Evolutionary conservation across 2,888 invertebrate species (phyloP), one percentile per base, ranked within the genome.

Genomic region (Clistopyga incitator): DNA sequence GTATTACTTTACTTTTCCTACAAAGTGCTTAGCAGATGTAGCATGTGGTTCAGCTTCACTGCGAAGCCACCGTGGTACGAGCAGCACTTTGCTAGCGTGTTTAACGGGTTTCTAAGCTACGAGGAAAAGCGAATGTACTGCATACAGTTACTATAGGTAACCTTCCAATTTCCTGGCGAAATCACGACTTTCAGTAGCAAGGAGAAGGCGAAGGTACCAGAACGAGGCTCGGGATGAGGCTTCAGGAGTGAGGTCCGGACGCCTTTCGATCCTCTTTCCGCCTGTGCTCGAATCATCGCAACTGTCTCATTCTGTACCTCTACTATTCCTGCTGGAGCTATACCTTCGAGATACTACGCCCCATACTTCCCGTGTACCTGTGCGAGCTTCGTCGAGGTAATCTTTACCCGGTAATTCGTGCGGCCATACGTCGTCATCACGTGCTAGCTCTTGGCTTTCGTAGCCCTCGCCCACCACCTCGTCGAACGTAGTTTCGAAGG

Each of bases 81-180:
- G 15, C 3, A 67, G 71, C 64, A 70, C 52, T 54, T 71, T 64
- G 64, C 47, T 47, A 50, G 54, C 50, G 79, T 61, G 71, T 54
- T 74, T 38, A 59, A 65, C 59, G 20, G 47, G 65, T 77, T 61
- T 20, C 67, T 54, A 68, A 61, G 47, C 59, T 59, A 29, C 34
- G 61, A 65, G 42, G 45, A n/a, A 70, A 38, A 64, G 34, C 29
- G 52, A 34, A 42, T 52, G 6, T 34, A 18, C 38, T 47, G 67
- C 38, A 67, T 61, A 67, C 61, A 23, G 18, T 67, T 59, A 45
- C 61, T 64, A 72, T 70, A 81, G 70, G 65, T 64, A 52, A 71
- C 56, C 74, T 81, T 78, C 71, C 84, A 78, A 84, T 81, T 84
- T 84, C 81, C 78, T 78, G 78, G 78, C 74, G 65, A 78, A 84